Evolutionary conservation across 2,797 vertebrate species (phyloP).

Genomic region (Acridotheres tristis): DNA sequence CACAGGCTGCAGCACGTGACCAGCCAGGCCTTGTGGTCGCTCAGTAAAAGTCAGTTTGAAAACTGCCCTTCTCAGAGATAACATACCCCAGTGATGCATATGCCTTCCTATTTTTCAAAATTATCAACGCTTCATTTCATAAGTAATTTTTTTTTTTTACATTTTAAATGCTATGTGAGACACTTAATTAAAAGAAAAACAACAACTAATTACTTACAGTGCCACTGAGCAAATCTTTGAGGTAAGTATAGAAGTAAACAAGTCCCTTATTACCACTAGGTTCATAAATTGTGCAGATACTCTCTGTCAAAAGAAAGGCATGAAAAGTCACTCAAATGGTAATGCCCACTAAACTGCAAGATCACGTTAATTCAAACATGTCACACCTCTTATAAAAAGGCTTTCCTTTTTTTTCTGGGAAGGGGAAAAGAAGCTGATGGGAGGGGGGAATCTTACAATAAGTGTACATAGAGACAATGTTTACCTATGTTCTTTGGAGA

Average conservation of each 20-base stretch:
- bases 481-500: conserved; percentile 62
- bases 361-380: not conserved
- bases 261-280: conserved; percentile 77
- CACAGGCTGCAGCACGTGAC: not conserved
- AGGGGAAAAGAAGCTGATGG: not conserved
- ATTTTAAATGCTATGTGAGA: not conserved
- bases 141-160: not conserved
- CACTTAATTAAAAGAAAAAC: not conserved
- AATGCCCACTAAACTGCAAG: not conserved
- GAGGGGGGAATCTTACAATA: not conserved
- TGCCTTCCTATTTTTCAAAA: not conserved
- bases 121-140: not conserved
- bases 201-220: conserved; percentile 80
- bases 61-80: not conserved
- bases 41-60: not conserved
- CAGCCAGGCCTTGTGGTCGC: not conserved
- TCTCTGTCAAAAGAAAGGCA: conserved; percentile 73
- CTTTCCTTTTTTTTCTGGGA: not conserved
- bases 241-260: conserved; percentile 86
- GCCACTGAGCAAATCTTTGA: conserved; percentile 91
- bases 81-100: not conserved
- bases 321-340: not conserved
- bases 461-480: not conserved
- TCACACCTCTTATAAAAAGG: not conserved
- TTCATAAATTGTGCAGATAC: conserved; percentile 79